Evolutionary conservation across 1,140 invertebrate species (phyloP).

Genomic region (Aphaenogaster ashmeadi): DNA sequence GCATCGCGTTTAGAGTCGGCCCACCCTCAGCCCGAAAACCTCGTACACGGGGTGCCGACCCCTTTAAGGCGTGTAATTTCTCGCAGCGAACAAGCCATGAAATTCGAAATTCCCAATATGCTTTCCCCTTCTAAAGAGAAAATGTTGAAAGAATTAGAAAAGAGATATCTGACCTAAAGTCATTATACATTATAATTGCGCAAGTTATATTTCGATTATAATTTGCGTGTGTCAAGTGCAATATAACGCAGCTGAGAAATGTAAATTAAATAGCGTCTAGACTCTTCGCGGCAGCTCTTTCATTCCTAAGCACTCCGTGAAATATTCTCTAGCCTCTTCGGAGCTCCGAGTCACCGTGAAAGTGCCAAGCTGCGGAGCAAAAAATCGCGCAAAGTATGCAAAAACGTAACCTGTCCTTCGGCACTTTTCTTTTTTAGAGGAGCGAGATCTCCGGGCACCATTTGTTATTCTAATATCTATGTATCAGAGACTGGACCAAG

Average conservation of each 20-base stretch:
- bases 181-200: neutral
- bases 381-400: conserved; percentile 47
- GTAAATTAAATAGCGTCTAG: conserved; percentile 38
- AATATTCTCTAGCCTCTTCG: conserved; percentile 19
- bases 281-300: neutral
- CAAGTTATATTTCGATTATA: neutral
- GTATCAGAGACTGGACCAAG: conserved; percentile 56
- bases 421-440: conserved; percentile 44
- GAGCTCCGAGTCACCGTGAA: conserved; percentile 39
- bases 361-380: conserved; percentile 14
- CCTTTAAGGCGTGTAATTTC: conserved; percentile 7
- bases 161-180: neutral
- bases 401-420: conserved; percentile 55
- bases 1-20: conserved; percentile 48
- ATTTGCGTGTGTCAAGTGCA: neutral
- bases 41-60: too few species aligned
- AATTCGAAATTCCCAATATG: neutral
- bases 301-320: conserved; percentile 5
- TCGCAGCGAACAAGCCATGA: neutral
- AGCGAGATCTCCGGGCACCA: conserved; percentile 51
- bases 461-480: conserved; percentile 66
- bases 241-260: conserved; percentile 3
- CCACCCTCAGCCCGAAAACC: conserved; percentile 4
- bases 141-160: neutral
- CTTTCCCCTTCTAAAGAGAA: neutral